Evolutionary conservation across 2,113 vertebrate genomes (phyloP).

Genomic region (Scortum barcoo): DNA sequence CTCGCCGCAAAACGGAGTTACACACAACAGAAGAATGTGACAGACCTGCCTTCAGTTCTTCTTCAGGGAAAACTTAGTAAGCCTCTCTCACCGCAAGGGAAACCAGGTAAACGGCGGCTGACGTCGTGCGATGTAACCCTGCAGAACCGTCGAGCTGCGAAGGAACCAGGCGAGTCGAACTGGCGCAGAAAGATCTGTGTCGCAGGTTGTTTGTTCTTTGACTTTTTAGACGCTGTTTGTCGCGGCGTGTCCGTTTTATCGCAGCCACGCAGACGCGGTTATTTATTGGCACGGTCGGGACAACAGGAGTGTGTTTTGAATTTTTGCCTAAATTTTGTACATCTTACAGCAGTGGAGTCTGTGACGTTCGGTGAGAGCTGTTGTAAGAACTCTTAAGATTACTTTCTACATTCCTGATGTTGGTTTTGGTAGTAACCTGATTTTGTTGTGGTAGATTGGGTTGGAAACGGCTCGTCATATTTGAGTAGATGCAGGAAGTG

Average conservation of each 20-base stretch:
- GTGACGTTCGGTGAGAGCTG: slow-evolving; percentile 52
- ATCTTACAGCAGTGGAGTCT: slow-evolving; percentile 54
- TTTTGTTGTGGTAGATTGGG: slow-evolving; percentile 45
- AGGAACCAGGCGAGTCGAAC: slow-evolving; percentile 20
- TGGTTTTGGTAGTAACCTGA: slow-evolving; percentile 48
- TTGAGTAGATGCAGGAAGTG: slow-evolving; percentile 51
- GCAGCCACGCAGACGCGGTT: slow-evolving; percentile 18
- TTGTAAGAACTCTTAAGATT: slow-evolving; percentile 45
- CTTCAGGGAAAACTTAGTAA: slow-evolving; percentile 67
- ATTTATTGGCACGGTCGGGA: slow-evolving; percentile 25
- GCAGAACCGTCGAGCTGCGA: slow-evolving; percentile 3
- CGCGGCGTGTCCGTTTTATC: slow-evolving; percentile 16
- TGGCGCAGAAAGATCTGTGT: slow-evolving; percentile 1
- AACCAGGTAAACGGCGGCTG: slow-evolving; percentile 2
- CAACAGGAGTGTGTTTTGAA: slow-evolving; percentile 34
- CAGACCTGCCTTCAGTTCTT: slow-evolving; percentile 59
- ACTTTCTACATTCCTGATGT: slow-evolving; percentile 68
- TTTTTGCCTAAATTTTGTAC: slow-evolving; percentile 48
- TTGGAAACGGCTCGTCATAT: slow-evolving; percentile 39
- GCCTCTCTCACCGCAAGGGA: slow-evolving; percentile 40
- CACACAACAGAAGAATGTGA: slow-evolving; percentile 55
- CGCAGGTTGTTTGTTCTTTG: slow-evolving; percentile 16
- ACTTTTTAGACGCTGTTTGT: slow-evolving; percentile 21
- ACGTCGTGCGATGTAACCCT: not conserved
- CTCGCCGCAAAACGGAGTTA: slow-evolving; percentile 13